Evolutionary conservation across 2,113 vertebrate species (phyloP).

Genomic region (Crotalus tigris): DNA sequence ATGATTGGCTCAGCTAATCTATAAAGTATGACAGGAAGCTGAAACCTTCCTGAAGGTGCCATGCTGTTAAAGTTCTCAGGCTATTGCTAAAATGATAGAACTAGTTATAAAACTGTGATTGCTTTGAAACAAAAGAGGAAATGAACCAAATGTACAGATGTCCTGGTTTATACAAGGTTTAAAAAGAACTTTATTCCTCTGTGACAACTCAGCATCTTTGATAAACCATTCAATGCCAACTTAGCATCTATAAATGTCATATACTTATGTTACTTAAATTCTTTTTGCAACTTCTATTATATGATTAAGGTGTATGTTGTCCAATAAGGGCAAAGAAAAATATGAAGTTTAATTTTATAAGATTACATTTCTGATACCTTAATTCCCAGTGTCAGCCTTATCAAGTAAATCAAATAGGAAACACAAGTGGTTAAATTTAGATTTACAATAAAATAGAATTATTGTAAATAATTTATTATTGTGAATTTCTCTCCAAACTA

Average conservation of each 20-base stretch:
- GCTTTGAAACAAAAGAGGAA: background rate
- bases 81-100: background rate
- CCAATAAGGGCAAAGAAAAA: background rate
- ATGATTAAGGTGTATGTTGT: background rate
- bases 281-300: background rate
- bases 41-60: background rate
- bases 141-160: background rate
- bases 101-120: background rate
- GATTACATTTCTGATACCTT: background rate
- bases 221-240: background rate
- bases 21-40: background rate
- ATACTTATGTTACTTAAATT: background rate
- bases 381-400: background rate
- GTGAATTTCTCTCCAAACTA: background rate
- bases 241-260: background rate
- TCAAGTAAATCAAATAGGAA: background rate
- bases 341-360: background rate
- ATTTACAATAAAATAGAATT: background rate
- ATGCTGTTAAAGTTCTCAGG: background rate
- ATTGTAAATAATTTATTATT: background rate
- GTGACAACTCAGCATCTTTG: background rate
- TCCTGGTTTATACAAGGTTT: background rate
- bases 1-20: background rate
- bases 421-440: background rate
- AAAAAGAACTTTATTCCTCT: background rate